Evolutionary conservation across 2,113 vertebrate species (phyloP).

Genomic region (Callorhinus ursinus): DNA sequence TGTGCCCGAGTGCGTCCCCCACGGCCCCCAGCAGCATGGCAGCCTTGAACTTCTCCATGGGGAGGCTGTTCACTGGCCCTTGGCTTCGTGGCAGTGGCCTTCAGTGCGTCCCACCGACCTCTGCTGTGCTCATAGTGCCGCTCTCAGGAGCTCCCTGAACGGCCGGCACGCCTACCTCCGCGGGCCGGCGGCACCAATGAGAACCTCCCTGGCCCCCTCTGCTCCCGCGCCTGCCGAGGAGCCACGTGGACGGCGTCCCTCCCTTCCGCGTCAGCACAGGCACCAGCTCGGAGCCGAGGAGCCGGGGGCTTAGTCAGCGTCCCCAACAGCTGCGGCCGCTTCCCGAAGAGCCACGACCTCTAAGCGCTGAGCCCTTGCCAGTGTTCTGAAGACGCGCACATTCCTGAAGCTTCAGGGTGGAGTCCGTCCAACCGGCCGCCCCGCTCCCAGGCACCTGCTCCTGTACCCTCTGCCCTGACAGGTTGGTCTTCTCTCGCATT

Average conservation of each 20-base stretch:
- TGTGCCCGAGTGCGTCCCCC: conserved; percentile 94
- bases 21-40: conserved; percentile 92
- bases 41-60: conserved; percentile 96
- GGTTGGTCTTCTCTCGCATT: neutral
- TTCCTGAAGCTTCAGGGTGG: no score
- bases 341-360: neutral
- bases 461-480: neutral
- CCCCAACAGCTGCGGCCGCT: neutral
- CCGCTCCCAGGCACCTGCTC: neutral
- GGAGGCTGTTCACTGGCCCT: neutral
- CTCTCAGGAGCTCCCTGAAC: conserved; percentile 88
- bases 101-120: conserved; percentile 73
- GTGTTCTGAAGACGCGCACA: neutral
- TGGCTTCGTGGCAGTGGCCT: conserved; percentile 65
- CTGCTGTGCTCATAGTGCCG: conserved; percentile 84
- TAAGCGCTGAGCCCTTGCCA: neutral
- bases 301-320: neutral
- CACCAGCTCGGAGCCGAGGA: neutral
- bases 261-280: neutral
- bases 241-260: neutral
- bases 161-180: conserved; percentile 87
- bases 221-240: neutral
- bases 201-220: neutral
- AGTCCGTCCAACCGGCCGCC: neutral
- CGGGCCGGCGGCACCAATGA: conserved; percentile 80